Conservation (phyloP, 1,140 invertebrate genomes). For the Acyrthosiphon pisum region DNA sequence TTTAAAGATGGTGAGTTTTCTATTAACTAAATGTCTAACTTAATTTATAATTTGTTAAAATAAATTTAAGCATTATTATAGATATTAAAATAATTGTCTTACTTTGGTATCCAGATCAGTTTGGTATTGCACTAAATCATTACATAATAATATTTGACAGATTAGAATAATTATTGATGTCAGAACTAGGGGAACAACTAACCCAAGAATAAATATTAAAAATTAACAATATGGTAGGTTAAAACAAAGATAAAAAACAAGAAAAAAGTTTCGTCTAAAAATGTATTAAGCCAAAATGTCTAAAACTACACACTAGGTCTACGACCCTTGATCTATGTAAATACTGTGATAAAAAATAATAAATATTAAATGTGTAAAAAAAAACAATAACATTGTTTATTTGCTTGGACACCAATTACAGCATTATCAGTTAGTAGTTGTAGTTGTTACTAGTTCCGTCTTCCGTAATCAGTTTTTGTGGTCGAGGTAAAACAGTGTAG, state of each 20-base stretch:
- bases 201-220: not conserved
- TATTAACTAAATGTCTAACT: not conserved
- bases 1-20: not conserved
- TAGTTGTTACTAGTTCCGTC: not conserved
- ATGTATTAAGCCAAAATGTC: not conserved
- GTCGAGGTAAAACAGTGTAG: not conserved
- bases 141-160: not conserved
- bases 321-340: slow-evolving; percentile 20
- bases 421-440: not conserved
- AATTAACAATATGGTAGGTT: not conserved
- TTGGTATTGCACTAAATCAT: not conserved
- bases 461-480: not conserved
- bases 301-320: slow-evolving; percentile 26
- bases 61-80: not conserved
- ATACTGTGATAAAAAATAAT: slow-evolving; percentile 21
- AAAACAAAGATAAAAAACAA: not conserved
- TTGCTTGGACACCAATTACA: not conserved
- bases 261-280: not conserved
- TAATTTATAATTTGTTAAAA: not conserved
- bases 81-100: not conserved
- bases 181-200: not conserved
- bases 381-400: slow-evolving; percentile 13
- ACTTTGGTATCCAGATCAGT: slow-evolving; percentile 35
- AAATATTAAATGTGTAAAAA: slow-evolving; percentile 7
- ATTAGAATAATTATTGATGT: not conserved